phyloP scores from a whole-genome alignment of 2,797 vertebrate species.

The Phoebastria nigripes region DNA sequence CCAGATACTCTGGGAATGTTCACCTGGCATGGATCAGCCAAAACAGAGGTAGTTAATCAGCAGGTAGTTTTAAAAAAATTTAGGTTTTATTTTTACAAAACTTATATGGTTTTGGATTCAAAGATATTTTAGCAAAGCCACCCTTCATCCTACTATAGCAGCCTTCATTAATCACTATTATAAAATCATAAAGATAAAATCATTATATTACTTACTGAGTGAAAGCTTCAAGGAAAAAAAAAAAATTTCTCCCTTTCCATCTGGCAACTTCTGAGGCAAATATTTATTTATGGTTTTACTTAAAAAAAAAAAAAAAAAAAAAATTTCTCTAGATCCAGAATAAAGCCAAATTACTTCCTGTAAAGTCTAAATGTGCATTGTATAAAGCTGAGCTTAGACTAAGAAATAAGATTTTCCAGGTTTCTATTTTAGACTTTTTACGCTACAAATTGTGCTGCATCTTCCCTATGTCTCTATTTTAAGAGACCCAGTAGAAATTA shows the following conservation, averaged over 20 bases:
- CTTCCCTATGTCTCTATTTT: slow-evolving; percentile 1
- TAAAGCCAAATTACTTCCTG: not conserved
- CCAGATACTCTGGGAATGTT: not conserved
- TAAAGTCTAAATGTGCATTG: not conserved
- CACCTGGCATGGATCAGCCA: not conserved
- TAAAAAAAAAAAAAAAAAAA: too few species aligned
- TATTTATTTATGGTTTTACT: not conserved
- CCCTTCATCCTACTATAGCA: not conserved
- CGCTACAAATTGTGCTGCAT: not conserved
- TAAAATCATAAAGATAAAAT: not conserved
- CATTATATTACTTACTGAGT: not conserved
- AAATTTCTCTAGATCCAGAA: not conserved
- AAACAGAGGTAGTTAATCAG: not conserved
- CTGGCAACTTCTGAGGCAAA: not conserved
- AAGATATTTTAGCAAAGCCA: not conserved
- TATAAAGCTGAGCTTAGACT: not conserved
- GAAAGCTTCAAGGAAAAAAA: not conserved
- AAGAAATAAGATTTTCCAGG: not conserved
- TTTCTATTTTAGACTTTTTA: not conserved
- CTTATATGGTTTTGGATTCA: not conserved
- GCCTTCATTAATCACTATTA: not conserved
- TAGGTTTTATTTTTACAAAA: not conserved
- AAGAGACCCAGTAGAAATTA: slow-evolving; percentile 14
- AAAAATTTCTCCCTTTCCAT: not conserved
- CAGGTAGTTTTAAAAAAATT: not conserved